Conservation (phyloP, 2,888 invertebrate genomes). For the Hyppa rectilinea region DNA sequence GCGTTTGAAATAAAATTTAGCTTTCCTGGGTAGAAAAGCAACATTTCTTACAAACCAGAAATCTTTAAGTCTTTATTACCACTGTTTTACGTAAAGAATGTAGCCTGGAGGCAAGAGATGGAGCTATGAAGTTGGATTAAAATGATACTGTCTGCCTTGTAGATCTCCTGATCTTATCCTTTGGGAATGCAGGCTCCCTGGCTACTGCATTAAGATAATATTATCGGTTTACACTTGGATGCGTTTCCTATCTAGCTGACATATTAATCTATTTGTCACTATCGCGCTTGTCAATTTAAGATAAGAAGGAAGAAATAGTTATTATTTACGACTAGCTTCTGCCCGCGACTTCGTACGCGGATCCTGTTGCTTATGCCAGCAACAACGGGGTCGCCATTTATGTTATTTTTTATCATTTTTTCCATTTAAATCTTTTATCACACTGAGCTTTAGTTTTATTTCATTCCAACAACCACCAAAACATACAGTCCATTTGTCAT, state of each 20-base stretch:
- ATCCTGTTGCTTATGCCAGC: no score
- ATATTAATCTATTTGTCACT: slow-evolving; percentile 5
- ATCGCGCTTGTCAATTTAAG: neutral
- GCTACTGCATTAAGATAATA: slow-evolving; percentile 14
- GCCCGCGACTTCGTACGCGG: no score
- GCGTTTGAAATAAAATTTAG: neutral
- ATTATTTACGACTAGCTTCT: no score
- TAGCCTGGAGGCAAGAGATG: neutral
- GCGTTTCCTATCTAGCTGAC: neutral
- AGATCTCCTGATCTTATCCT: neutral
- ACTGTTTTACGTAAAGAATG: slow-evolving; percentile 14
- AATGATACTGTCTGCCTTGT: neutral
- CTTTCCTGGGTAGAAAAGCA: neutral
- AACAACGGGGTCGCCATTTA: no score
- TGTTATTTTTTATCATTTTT: no score
- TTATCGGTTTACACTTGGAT: slow-evolving; percentile 22
- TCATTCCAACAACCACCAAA: no score
- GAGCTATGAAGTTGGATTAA: neutral
- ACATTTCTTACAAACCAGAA: neutral
- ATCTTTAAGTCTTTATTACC: slow-evolving; percentile 16
- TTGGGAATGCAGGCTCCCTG: neutral
- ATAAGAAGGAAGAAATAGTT: neutral
- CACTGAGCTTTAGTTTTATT: no score
- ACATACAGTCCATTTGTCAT: no score
- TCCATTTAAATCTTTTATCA: no score